Percentiles rank a stretch among this genome's conserved stretches.
phyloP scores from a whole-genome alignment of 2,113 vertebrate genomes.

The Lutjanus erythropterus region DNA sequence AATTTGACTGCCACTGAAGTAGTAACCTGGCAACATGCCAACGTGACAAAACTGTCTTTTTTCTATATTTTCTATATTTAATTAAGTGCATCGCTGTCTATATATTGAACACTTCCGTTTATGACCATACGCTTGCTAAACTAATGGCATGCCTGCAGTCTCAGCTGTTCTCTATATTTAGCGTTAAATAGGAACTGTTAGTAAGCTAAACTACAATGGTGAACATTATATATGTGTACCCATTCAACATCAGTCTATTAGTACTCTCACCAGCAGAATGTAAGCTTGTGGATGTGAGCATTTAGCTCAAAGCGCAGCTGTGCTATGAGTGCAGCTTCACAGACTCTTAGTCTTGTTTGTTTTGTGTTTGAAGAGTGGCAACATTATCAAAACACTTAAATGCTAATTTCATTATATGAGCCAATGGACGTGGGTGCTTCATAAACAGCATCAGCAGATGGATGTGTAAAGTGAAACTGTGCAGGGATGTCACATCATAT shows the following conservation, averaged over 20 bases:
- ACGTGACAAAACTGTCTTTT: no score
- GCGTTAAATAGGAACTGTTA: neutral
- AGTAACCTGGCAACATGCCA: no score
- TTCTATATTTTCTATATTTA: no score
- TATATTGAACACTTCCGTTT: no score
- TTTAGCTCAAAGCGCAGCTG: neutral
- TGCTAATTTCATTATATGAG: constrained; percentile 25
- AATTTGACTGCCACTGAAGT: no score
- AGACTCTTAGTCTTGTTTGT: neutral
- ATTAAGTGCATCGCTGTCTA: no score
- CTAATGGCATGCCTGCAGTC: neutral
- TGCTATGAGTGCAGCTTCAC: neutral
- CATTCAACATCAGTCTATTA: neutral
- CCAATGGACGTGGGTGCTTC: constrained; percentile 21
- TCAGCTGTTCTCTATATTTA: neutral
- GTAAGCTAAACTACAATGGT: neutral
- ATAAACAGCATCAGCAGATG: constrained; percentile 35
- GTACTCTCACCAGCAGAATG: neutral
- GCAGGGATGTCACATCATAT: constrained; percentile 38
- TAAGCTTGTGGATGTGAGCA: neutral
- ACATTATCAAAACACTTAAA: constrained; percentile 38
- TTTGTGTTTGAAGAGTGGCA: neutral
- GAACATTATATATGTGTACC: neutral
- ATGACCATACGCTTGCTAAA: neutral
- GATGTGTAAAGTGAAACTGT: constrained; percentile 43